These are phyloP conservation scores for Caenorhabditis inopinata DNA, from an alignment of 1,140 invertebrate genomes.

Conservation along the genomic window DNA sequence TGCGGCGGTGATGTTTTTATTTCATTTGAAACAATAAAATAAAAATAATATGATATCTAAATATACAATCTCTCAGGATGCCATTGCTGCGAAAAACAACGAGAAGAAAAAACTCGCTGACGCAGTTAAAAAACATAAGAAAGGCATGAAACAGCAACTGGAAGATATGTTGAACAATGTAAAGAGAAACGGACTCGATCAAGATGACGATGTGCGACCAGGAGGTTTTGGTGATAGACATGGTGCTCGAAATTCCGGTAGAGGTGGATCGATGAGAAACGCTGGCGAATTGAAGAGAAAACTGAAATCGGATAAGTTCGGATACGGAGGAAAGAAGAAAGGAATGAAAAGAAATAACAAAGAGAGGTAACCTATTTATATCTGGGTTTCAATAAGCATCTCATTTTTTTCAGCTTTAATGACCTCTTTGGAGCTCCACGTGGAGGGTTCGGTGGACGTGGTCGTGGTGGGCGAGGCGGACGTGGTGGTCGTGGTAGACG, in stretches of 20 bases:
- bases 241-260: slow-evolving; percentile 52
- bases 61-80: slow-evolving; percentile 71
- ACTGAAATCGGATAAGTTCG: slow-evolving; percentile 77
- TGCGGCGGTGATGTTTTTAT: too few relatives aligned
- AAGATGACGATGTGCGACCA: slow-evolving; percentile 10
- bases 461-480: not conserved
- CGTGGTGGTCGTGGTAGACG: slow-evolving; percentile 17
- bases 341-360: slow-evolving; percentile 84
- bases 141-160: slow-evolving; percentile 66
- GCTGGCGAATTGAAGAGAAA: slow-evolving; percentile 32
- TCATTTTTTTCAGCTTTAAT: slow-evolving; percentile 7
- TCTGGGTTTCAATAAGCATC: not conserved
- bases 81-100: slow-evolving; percentile 78
- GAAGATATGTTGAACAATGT: slow-evolving; percentile 64
- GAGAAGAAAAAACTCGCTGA: slow-evolving; percentile 73
- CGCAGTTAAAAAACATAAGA: slow-evolving; percentile 68
- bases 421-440: slow-evolving; percentile 12
- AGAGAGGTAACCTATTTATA: slow-evolving; percentile 70
- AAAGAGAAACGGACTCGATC: slow-evolving; percentile 35
- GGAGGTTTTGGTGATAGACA: not conserved
- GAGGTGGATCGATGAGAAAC: slow-evolving; percentile 59
- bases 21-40: too few relatives aligned
- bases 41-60: not conserved
- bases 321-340: slow-evolving; percentile 92
- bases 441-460: slow-evolving; percentile 7